A percentile compares a stretch with the other conserved stretches of the same genome.
Evolutionary conservation across 2,888 invertebrate genomes (phyloP).

Genomic region (Neoitamus cyanurus): DNA sequence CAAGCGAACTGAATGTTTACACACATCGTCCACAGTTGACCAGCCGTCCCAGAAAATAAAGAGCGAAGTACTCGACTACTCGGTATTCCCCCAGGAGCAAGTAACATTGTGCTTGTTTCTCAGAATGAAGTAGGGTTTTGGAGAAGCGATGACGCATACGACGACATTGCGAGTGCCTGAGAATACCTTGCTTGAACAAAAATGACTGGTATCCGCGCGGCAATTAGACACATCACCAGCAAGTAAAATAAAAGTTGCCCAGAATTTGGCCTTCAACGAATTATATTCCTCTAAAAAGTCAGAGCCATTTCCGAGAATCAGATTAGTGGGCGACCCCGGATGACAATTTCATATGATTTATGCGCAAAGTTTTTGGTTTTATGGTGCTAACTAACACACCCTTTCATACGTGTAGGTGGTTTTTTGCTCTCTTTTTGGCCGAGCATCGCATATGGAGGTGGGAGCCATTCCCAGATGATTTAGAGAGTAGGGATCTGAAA

Average conservation of each 20-base stretch:
- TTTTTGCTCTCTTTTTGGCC: background rate
- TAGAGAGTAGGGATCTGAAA: conserved; percentile 15
- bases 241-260: conserved; percentile 31
- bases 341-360: conserved; percentile 45
- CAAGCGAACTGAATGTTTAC: background rate
- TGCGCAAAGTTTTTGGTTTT: conserved; percentile 40
- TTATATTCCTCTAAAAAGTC: conserved; percentile 19
- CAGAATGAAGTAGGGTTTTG: background rate
- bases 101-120: background rate
- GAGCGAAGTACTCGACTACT: no score
- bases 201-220: background rate
- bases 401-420: conserved; percentile 36
- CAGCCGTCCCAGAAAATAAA: conserved; percentile 14
- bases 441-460: background rate
- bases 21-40: conserved; percentile 26
- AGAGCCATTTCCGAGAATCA: conserved; percentile 41
- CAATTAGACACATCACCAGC: conserved; percentile 4
- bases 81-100: conserved; percentile 21
- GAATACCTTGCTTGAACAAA: background rate
- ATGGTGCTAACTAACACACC: conserved; percentile 44
- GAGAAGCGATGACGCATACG: background rate
- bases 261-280: conserved; percentile 40
- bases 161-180: background rate
- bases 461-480: conserved; percentile 2
- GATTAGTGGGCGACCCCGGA: conserved; percentile 44